These are phyloP conservation scores for Beroe forskalii DNA, from an alignment of 37 sponge, comb jelly and placozoan genomes.

Conservation along the genomic window DNA sequence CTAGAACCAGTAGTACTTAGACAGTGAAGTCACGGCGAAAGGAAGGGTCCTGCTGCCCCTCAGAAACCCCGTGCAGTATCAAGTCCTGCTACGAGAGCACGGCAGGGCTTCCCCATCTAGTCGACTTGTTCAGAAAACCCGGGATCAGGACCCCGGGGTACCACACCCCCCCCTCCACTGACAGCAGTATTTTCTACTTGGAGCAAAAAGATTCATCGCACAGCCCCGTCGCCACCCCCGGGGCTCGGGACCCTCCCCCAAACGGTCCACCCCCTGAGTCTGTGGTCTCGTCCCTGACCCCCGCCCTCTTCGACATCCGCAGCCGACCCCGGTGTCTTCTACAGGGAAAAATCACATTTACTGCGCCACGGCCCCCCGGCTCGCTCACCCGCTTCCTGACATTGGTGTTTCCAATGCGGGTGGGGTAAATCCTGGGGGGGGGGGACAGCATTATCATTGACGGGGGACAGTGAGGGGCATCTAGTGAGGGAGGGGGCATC, in stretches of 20 bases:
- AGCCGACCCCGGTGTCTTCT: constrained; percentile 2
- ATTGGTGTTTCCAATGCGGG: neutral
- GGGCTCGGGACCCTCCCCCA: neutral
- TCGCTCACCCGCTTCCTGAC: neutral
- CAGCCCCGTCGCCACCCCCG: neutral
- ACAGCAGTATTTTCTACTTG: neutral
- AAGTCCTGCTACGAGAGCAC: neutral
- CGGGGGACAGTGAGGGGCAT: too few relatives aligned
- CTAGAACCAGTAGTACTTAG: neutral
- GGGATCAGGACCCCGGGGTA: neutral
- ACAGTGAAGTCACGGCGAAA: neutral
- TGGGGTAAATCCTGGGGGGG: neutral
- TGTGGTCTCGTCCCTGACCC: neutral
- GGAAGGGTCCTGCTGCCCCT: neutral
- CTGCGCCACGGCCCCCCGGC: neutral
- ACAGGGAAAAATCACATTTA: constrained; percentile 29
- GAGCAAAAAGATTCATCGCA: neutral
- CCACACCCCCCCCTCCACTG: neutral
- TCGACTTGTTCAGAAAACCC: neutral
- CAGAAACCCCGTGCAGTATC: neutral
- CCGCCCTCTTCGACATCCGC: constrained; percentile 26
- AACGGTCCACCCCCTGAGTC: neutral
- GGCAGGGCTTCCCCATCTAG: neutral
- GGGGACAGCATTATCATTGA: neutral
- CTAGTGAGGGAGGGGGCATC: too few relatives aligned